A percentile compares a stretch with the other conserved stretches of the same genome.
These are phyloP conservation scores for Perizoma flavofasciatum DNA, from an alignment of 2,888 invertebrate species.

Conservation along the genomic window DNA sequence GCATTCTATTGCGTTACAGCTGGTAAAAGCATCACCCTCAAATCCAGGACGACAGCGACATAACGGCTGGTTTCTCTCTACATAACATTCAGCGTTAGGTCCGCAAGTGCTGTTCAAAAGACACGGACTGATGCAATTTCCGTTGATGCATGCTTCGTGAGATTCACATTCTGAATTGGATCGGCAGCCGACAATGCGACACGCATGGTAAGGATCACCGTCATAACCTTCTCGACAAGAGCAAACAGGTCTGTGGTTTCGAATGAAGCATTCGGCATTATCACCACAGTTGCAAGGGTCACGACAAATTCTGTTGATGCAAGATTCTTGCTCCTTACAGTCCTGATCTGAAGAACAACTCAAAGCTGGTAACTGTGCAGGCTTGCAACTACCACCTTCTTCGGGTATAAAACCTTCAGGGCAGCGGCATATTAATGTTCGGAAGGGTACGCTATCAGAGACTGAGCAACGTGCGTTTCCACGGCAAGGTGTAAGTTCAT, in stretches of 20 bases:
- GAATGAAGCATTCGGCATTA: slow-evolving; percentile 91
- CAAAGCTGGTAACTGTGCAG: slow-evolving; percentile 87
- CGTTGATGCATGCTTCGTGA: slow-evolving; percentile 92
- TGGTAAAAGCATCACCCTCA: slow-evolving; percentile 89
- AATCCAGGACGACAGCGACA: slow-evolving; percentile 93
- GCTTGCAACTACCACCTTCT: slow-evolving; percentile 90
- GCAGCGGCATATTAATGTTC: slow-evolving; percentile 95
- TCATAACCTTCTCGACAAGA: slow-evolving; percentile 93
- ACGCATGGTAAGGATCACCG: slow-evolving; percentile 93
- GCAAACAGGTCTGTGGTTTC: slow-evolving; percentile 93
- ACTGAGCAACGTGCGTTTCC: slow-evolving; percentile 91
- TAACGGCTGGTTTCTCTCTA: slow-evolving; percentile 87
- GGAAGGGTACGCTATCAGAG: slow-evolving; percentile 92
- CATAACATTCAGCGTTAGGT: slow-evolving; percentile 91
- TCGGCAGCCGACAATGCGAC: slow-evolving; percentile 92
- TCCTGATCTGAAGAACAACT: slow-evolving; percentile 92
- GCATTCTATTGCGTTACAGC: slow-evolving; percentile 92
- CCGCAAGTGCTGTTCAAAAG: slow-evolving; percentile 91
- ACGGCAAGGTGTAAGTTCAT: slow-evolving; percentile 89
- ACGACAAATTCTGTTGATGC: slow-evolving; percentile 93
- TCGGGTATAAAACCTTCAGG: slow-evolving; percentile 93
- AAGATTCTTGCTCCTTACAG: slow-evolving; percentile 91
- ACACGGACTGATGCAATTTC: slow-evolving; percentile 94
- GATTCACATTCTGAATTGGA: slow-evolving; percentile 92
- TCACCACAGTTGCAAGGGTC: slow-evolving; percentile 95